Conservation (phyloP, 2,888 invertebrate genomes). For the Apodemia mormo region DNA sequence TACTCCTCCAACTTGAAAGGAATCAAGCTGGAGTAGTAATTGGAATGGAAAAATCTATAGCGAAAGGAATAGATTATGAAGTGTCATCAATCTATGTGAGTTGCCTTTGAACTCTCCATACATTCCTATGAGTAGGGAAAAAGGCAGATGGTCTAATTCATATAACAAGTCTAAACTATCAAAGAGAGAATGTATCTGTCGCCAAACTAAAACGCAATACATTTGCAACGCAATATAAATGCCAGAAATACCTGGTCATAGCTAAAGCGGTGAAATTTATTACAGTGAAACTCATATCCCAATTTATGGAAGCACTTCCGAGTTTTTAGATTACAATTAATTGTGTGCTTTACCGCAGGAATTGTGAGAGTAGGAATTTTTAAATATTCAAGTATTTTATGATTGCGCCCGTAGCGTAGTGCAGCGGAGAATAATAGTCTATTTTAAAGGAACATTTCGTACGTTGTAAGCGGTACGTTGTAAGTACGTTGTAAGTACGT, state of each 20-base stretch:
- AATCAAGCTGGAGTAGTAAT: too few relatives aligned
- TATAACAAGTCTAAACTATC: too few relatives aligned
- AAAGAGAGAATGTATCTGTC: not conserved
- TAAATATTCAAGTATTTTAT: slow-evolving; percentile 17
- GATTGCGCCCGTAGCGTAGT: not conserved
- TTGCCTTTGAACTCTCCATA: too few relatives aligned
- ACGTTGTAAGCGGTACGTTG: not conserved
- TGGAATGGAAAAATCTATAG: too few relatives aligned
- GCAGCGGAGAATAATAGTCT: not conserved
- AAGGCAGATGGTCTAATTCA: too few relatives aligned
- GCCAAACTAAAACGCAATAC: not conserved
- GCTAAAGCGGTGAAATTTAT: not conserved
- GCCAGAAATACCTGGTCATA: slow-evolving; percentile 5
- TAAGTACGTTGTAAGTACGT: too few relatives aligned
- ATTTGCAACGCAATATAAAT: not conserved
- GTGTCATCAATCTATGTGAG: too few relatives aligned
- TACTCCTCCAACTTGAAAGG: too few relatives aligned
- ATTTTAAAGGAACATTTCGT: slow-evolving; percentile 1
- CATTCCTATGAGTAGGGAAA: too few relatives aligned
- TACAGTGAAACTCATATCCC: slow-evolving; percentile 7
- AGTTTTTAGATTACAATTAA: slow-evolving; percentile 17
- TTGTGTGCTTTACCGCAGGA: slow-evolving; percentile 15
- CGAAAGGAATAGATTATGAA: too few relatives aligned
- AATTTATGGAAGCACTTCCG: slow-evolving; percentile 15
- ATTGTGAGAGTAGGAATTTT: slow-evolving; percentile 9